Evolutionary conservation across 2,113 vertebrate species (phyloP), one percentile per base, ranked within the genome.

Genomic region (Nothocercus julius): DNA sequence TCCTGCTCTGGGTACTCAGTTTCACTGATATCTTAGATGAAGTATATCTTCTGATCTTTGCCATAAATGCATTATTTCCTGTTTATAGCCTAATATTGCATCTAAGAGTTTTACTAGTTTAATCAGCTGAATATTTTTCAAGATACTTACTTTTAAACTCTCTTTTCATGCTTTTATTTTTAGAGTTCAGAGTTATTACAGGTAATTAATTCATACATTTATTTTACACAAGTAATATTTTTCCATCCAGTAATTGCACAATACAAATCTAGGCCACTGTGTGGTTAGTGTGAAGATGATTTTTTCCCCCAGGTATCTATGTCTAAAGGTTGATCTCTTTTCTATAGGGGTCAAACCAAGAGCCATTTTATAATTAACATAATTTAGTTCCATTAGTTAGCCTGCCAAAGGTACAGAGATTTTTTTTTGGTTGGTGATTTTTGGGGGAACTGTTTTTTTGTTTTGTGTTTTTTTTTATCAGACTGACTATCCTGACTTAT

Each of bases 1-100:
- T 95, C 78, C 58, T 97, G 17, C 92, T 96, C 54, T 95, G 86
- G 89, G 70, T 80, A 10, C 54, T 44, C 63, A 80, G 89, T 89
- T 94, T 92, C 21, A 42, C 42, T 32, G 12, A 28, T 70, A 89
- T 92, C 70, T 73, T 81, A 53, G 32, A 77, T 92, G 7, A 96
- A 97, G 88, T 81, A 73, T 68, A 54, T 93, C 47, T 70, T 96
- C 92, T 96, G 54, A 89, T 96, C n/a, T 93, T 70, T 89, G 17
- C 36, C 63, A 75, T 78, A 84, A 81, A 56, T 86, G 19, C 51
- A 42, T 82, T 13, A n/a, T 45, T 92, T 83, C 73, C 36, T 95
- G 62, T 87, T 91, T 91, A 72, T 49, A 79, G 5, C 19, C 47
- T 67, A 93, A 79, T 78, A 89, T 32, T 72, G 5, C 18, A 67